Percentiles rank a stretch among this genome's conserved stretches.
Conservation (phyloP, 2,888 invertebrate species). For the Petrolisthes cinctipes region DNA sequence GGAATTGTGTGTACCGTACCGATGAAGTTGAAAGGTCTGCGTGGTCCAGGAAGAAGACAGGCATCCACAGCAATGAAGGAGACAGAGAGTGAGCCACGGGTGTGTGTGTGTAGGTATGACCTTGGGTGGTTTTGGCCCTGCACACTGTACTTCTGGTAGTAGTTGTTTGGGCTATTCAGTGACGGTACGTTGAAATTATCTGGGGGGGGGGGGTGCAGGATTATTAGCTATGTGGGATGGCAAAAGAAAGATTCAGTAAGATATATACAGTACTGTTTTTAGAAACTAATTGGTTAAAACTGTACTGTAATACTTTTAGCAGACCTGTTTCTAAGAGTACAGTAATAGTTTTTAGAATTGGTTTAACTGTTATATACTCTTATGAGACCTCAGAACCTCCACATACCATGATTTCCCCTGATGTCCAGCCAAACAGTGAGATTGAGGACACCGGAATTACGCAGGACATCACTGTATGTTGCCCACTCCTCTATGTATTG, state of each 20-base stretch:
- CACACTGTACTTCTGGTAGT: constrained; percentile 82
- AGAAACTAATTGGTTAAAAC: no score
- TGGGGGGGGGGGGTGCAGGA: constrained; percentile 69
- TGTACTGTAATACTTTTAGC: no score
- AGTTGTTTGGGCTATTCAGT: constrained; percentile 79
- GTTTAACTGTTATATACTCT: no score
- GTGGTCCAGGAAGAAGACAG: constrained; percentile 86
- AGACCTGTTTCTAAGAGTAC: no score
- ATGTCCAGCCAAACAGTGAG: constrained; percentile 88
- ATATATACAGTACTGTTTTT: no score
- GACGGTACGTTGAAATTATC: constrained; percentile 89
- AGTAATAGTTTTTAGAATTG: no score
- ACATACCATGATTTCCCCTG: constrained; percentile 88
- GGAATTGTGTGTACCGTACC: constrained; percentile 74
- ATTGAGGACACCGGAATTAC: constrained; percentile 77
- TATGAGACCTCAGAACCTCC: no score
- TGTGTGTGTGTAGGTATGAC: constrained; percentile 80
- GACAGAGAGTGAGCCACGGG: constrained; percentile 76
- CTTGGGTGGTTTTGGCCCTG: constrained; percentile 80
- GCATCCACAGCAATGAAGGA: constrained; percentile 91
- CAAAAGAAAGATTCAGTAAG: no score
- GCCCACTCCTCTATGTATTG: constrained; percentile 88
- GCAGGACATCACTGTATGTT: constrained; percentile 79
- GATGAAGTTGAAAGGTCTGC: constrained; percentile 91
- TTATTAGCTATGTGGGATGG: no score